These are phyloP conservation scores for Paramormyrops kingsleyae DNA, from an alignment of 2,113 vertebrate genomes.

Conservation along the genomic window DNA sequence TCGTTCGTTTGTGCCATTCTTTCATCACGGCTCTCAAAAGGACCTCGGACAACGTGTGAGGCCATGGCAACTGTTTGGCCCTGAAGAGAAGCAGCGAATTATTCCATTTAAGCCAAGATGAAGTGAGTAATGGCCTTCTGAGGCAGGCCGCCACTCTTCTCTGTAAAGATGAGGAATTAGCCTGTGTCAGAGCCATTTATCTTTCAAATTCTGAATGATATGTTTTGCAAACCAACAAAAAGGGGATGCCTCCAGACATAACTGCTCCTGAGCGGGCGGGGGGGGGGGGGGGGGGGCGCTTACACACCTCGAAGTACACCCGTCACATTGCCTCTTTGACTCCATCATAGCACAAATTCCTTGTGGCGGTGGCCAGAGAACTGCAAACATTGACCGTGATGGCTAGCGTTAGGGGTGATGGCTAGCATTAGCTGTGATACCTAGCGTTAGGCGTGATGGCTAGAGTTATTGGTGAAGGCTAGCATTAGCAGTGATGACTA, in stretches of 20 bases:
- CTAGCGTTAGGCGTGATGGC: neutral
- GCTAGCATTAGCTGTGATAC: no score
- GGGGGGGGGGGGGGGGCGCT: neutral
- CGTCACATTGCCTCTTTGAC: neutral
- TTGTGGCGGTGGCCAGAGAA: neutral
- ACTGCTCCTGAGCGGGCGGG: neutral
- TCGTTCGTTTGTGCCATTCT: neutral
- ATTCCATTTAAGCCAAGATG: slow-evolving; percentile 8
- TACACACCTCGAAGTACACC: neutral
- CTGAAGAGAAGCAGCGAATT: neutral
- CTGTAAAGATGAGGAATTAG: neutral
- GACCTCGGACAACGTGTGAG: neutral
- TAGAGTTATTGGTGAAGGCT: neutral
- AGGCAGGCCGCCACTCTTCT: neutral
- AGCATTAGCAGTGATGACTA: no score
- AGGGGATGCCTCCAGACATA: neutral
- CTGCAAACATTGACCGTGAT: neutral
- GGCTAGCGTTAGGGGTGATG: neutral
- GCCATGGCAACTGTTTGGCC: neutral
- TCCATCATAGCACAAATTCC: neutral
- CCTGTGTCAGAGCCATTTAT: neutral
- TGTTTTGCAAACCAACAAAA: slow-evolving; percentile 2
- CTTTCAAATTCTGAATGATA: neutral
- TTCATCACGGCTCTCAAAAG: neutral
- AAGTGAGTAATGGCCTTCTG: neutral